Evolutionary conservation across 2,113 vertebrate genomes (phyloP), one percentile per base, ranked within the genome.

Genomic region (Tetraodon nigroviridis): DNA sequence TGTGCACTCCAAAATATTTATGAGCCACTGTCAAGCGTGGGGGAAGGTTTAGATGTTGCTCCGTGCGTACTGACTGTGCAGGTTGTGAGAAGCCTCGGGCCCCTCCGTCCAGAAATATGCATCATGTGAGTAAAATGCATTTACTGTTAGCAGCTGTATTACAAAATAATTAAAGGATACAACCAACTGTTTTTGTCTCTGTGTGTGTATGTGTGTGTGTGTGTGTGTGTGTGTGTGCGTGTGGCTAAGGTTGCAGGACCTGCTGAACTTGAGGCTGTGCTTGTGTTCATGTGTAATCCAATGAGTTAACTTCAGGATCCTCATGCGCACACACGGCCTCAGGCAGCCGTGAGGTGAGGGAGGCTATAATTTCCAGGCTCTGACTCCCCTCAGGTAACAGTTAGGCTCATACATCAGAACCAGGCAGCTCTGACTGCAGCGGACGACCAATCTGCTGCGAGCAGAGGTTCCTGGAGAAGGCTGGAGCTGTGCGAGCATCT

Each of bases 351-450:
- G 57, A 80, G 76, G 24, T 17, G 12, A 77, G 75, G 66, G 80
- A 64, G 77, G 64, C 75, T 86, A 61, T 89, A 83, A 87, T 84
- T 86, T 82, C 79, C 48, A 10, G 73, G 57, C 72, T 74, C 76
- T 27, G 20, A 60, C 74, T 86, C 21, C 86, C 87, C 89, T 85
- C 76, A 89, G 88, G 86, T 87, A 84, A 82, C 80, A 69, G 67
- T 80, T 82, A 79, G 80, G 65, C 72, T 78, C 74, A 70, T 49
- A 84, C 65, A 83, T 81, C 64, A 80, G 78, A 82, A 76, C 84
- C 79, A 76, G 66, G 76, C 83, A 60, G 68, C 67, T 69, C 77
- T 74, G 78, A 80, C 76, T 75, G 71, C 58, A 73, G 79, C 77
- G 67, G 83, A 65, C 42, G 45, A 67, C 75, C 85, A 83, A 82